A percentile compares a stretch with the other conserved stretches of the same genome.
phyloP scores from a whole-genome alignment of 2,888 invertebrate species.

The Agapetus fuscipes region DNA sequence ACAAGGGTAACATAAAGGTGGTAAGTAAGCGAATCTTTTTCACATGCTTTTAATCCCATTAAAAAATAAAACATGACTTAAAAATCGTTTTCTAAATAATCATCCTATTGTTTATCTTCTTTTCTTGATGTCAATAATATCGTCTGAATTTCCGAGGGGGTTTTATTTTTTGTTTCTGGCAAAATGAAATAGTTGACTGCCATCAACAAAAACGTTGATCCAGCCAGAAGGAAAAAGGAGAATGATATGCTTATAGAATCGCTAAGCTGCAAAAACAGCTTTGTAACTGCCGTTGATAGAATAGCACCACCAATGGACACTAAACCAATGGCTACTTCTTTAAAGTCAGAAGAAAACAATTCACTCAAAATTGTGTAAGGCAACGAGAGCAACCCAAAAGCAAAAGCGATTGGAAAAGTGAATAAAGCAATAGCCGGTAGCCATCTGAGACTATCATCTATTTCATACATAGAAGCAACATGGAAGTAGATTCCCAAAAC shows the following conservation, averaged over 20 bases:
- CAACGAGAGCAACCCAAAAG: constrained; percentile 17
- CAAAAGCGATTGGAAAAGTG: constrained; percentile 11
- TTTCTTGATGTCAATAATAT: too few relatives aligned
- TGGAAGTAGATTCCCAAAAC: constrained; percentile 13
- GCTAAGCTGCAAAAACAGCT: constrained; percentile 41
- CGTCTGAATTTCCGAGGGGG: constrained; percentile 44
- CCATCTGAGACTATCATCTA: constrained; percentile 13
- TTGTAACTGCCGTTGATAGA: constrained; percentile 38
- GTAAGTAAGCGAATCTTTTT: too few relatives aligned
- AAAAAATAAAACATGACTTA: too few relatives aligned
- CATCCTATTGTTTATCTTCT: too few relatives aligned
- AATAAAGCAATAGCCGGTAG: constrained; percentile 13
- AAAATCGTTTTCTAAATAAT: too few relatives aligned
- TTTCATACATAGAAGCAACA: constrained; percentile 9
- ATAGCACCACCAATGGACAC: constrained; percentile 30
- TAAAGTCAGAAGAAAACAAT: constrained; percentile 17
- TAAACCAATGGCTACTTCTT: constrained; percentile 17
- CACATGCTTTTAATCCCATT: too few relatives aligned
- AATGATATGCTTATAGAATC: constrained; percentile 37
- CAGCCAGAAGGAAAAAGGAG: constrained; percentile 39
- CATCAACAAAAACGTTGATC: constrained; percentile 35
- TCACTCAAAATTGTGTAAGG: constrained; percentile 20
- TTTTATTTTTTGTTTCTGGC: constrained; percentile 49
- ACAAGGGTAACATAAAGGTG: too few relatives aligned
- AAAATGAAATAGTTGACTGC: constrained; percentile 39